A percentile compares a stretch with the other conserved stretches of the same genome.
Evolutionary conservation across 2,113 vertebrate species (phyloP).

Genomic region (Embiotoca jacksoni): DNA sequence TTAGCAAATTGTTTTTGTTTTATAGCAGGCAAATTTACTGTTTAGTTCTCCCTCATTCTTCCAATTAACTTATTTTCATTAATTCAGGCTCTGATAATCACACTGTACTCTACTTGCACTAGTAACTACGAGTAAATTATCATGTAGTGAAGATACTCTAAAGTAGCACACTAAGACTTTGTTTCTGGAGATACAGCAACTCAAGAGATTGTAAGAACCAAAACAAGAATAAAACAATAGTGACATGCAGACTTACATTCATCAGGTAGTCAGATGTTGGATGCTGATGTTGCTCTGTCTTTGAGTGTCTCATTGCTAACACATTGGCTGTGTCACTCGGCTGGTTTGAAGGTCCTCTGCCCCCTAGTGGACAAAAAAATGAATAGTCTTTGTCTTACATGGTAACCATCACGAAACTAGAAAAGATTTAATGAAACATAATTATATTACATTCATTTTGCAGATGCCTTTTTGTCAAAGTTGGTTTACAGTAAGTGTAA

Average conservation of each 20-base stretch:
- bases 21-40: no score
- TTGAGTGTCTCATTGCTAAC: neutral
- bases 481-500: neutral
- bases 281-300: neutral
- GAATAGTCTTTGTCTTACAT: no score
- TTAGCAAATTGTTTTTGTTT: neutral
- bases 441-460: neutral
- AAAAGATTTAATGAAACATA: neutral
- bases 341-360: constrained; percentile 21
- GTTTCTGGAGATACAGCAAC: neutral
- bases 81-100: neutral
- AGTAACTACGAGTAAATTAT: neutral
- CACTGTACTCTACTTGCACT: neutral
- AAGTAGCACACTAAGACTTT: no score
- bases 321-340: neutral
- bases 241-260: constrained; percentile 21
- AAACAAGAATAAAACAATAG: neutral
- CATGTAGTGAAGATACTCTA: no score
- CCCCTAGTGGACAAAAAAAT: constrained; percentile 15
- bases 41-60: neutral
- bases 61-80: neutral
- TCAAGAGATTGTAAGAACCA: neutral
- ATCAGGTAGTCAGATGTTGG: neutral
- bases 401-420: neutral
- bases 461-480: neutral